Conservation (phyloP, 2,113 vertebrate species). For the Mormyrus iriodes region DNA sequence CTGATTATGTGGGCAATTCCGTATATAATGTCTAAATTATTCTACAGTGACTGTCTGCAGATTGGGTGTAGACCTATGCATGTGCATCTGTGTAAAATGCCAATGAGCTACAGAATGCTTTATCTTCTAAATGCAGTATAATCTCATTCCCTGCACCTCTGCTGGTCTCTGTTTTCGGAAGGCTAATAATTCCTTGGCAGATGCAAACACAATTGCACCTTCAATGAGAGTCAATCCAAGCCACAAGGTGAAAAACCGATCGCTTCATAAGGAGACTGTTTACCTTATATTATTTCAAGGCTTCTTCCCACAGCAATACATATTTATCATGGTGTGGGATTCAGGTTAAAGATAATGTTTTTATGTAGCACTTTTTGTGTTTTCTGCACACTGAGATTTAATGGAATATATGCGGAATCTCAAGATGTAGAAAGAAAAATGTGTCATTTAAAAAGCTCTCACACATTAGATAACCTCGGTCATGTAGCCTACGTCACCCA, state of each 20-base stretch:
- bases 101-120: not conserved
- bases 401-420: slow-evolving; percentile 8
- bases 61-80: not conserved
- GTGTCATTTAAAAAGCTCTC: slow-evolving; percentile 33
- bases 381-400: slow-evolving; percentile 39
- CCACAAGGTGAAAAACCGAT: not conserved
- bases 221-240: not conserved
- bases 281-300: slow-evolving; percentile 6
- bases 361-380: slow-evolving; percentile 26
- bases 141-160: not conserved
- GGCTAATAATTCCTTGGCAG: not conserved
- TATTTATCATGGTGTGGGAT: slow-evolving; percentile 25
- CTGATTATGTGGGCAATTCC: not conserved
- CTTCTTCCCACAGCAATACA: slow-evolving; percentile 15
- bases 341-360: slow-evolving; percentile 23
- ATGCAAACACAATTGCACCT: not conserved
- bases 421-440: slow-evolving; percentile 36
- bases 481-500: not conserved
- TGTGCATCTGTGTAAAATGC: not conserved
- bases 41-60: too few relatives aligned
- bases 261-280: not conserved
- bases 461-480: not conserved
- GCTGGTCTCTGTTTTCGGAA: not conserved
- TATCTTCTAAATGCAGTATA: not conserved
- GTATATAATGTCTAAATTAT: not conserved